These are phyloP conservation scores for Phrynocephalus guinanensis DNA, from an alignment of 2,797 vertebrate species.

Conservation along the genomic window DNA sequence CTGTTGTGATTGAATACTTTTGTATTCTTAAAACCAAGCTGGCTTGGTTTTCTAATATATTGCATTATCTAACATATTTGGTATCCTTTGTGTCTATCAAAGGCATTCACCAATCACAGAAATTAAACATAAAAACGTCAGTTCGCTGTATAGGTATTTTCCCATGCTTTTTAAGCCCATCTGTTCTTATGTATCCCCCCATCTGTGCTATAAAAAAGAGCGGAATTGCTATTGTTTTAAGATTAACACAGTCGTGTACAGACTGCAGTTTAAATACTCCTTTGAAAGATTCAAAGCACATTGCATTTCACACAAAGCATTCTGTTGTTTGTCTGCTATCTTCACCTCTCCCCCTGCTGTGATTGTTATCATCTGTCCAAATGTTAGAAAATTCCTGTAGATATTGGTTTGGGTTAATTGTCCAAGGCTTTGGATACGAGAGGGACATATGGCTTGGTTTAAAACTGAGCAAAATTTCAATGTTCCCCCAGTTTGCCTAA, in stretches of 20 bases:
- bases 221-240: slow-evolving; percentile 73
- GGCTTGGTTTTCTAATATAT: neutral
- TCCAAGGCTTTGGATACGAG: slow-evolving; percentile 23
- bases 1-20: neutral
- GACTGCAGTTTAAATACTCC: slow-evolving; percentile 71
- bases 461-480: rapidly evolving
- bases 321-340: slow-evolving; percentile 20
- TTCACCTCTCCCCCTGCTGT: slow-evolving; percentile 6
- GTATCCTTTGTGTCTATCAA: neutral
- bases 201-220: slow-evolving; percentile 56
- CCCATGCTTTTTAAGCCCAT: slow-evolving; percentile 72
- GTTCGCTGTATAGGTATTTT: slow-evolving; percentile 54
- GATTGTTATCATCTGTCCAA: slow-evolving; percentile 54
- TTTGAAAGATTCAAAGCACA: slow-evolving; percentile 58
- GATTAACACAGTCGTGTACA: slow-evolving; percentile 72
- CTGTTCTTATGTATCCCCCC: slow-evolving; percentile 66
- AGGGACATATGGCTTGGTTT: slow-evolving; percentile 46
- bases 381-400: slow-evolving; percentile 47
- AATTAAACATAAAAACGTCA: slow-evolving; percentile 62
- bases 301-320: slow-evolving; percentile 63
- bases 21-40: neutral
- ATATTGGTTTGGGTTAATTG: slow-evolving; percentile 42
- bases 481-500: slow-evolving; percentile 14
- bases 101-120: slow-evolving; percentile 16
- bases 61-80: neutral